A percentile compares a stretch with the other conserved stretches of the same genome.
Conservation (phyloP, 2,888 invertebrate species). For the Heliconius charithonia region DNA sequence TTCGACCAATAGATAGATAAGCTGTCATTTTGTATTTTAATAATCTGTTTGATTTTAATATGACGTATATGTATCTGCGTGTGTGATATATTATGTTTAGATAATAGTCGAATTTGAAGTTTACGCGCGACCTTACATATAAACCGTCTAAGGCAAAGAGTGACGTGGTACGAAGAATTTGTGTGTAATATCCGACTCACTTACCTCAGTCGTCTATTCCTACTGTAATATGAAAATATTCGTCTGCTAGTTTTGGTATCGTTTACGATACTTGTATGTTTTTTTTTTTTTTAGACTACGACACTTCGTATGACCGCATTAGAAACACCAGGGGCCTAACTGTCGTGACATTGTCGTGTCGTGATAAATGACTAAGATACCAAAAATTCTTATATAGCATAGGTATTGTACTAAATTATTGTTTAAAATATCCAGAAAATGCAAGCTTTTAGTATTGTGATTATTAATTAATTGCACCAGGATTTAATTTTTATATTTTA, state of each 20-base stretch:
- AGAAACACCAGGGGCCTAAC: constrained; percentile 66
- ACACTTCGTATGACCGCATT: constrained; percentile 43
- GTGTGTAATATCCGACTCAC: constrained; percentile 53
- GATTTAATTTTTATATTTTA: constrained; percentile 50
- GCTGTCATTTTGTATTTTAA: constrained; percentile 19
- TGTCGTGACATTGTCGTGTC: constrained; percentile 61
- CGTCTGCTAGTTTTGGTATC: constrained; percentile 67
- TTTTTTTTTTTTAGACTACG: constrained; percentile 44
- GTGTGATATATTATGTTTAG: constrained; percentile 51
- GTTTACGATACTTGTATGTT: constrained; percentile 59
- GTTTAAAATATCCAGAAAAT: constrained; percentile 51
- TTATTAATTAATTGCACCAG: constrained; percentile 54
- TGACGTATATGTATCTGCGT: constrained; percentile 32
- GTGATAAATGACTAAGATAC: constrained; percentile 69
- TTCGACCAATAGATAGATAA: constrained; percentile 27
- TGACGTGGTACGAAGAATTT: constrained; percentile 6
- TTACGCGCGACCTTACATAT: constrained; percentile 61
- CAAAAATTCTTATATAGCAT: constrained; percentile 65
- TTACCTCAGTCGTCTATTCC: constrained; percentile 75
- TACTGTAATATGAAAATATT: constrained; percentile 61
- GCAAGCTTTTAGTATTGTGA: constrained; percentile 57
- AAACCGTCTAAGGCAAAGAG: constrained; percentile 52
- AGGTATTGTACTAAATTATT: constrained; percentile 65
- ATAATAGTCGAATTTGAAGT: constrained; percentile 67
- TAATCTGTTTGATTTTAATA: constrained; percentile 14